Conservation (phyloP, 2,113 vertebrate species). For the Misgurnus mizolepis region DNA sequence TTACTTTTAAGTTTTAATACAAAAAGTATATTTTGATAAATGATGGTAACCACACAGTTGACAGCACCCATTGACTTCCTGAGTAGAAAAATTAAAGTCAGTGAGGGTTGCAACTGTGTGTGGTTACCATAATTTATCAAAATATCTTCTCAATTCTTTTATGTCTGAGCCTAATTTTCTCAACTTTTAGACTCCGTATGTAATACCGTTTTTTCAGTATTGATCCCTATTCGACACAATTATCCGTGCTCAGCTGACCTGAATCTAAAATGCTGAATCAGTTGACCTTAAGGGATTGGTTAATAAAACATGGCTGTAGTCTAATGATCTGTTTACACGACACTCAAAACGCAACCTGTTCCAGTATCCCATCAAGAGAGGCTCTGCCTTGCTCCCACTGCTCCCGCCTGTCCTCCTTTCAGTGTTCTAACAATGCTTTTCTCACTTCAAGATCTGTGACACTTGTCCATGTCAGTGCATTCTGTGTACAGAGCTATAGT, state of each 20-base stretch:
- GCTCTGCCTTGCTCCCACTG: conserved; percentile 2
- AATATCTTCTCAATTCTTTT: too few species aligned
- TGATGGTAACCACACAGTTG: too few species aligned
- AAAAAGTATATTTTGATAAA: too few species aligned
- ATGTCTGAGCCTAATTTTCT: too few species aligned
- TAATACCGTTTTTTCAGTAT: neutral
- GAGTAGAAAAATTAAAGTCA: too few species aligned
- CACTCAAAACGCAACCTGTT: conserved; percentile 18
- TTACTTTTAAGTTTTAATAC: too few species aligned
- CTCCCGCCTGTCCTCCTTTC: conserved; percentile 37
- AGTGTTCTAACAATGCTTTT: conserved; percentile 67
- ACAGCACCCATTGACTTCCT: too few species aligned
- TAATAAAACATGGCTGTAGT: neutral
- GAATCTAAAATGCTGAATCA: neutral
- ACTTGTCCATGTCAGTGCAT: conserved; percentile 19
- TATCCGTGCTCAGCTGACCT: neutral
- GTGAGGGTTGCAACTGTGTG: too few species aligned
- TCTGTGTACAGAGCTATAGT: conserved; percentile 30
- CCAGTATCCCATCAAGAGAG: neutral
- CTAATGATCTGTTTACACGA: conserved; percentile 19
- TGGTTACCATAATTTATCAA: too few species aligned
- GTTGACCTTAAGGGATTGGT: neutral
- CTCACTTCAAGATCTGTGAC: conserved; percentile 46
- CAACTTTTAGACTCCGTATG: neutral
- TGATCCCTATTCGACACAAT: neutral